Percentiles rank a stretch among this genome's conserved stretches.
Conservation (phyloP, 1,140 invertebrate genomes). For the Antheraea pernyi region DNA sequence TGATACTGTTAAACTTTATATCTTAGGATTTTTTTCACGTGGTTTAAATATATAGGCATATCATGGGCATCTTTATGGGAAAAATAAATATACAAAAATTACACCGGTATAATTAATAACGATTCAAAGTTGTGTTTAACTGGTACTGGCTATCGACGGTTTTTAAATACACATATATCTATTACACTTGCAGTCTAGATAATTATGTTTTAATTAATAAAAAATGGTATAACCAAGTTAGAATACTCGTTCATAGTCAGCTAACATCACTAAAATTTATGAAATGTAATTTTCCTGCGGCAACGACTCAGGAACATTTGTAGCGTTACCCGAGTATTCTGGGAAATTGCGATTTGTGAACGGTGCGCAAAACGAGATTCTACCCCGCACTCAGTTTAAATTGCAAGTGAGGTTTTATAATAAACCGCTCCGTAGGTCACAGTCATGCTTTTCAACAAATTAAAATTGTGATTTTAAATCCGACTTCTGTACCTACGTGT, state of each 20-base stretch:
- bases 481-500: conserved; percentile 8
- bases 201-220: too few species aligned
- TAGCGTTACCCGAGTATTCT: conserved; percentile 74
- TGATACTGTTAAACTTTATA: too few species aligned
- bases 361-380: conserved; percentile 65
- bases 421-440: conserved; percentile 43
- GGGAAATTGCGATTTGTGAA: conserved; percentile 73
- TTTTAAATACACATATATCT: too few species aligned
- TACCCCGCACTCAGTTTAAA: conserved; percentile 67
- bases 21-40: too few species aligned
- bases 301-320: conserved; percentile 72
- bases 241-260: background rate
- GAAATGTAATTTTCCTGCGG: conserved; percentile 76
- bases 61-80: too few species aligned
- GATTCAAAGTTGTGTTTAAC: too few species aligned
- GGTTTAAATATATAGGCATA: too few species aligned
- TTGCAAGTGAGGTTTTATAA: conserved; percentile 68
- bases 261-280: conserved; percentile 67
- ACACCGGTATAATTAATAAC: too few species aligned
- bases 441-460: conserved; percentile 10
- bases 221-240: background rate
- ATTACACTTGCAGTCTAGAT: too few species aligned
- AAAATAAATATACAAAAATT: too few species aligned
- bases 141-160: too few species aligned
- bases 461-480: conserved; percentile 1